These are phyloP conservation scores for Echiichthys vipera DNA, from an alignment of 2,797 vertebrate genomes.

Conservation along the genomic window DNA sequence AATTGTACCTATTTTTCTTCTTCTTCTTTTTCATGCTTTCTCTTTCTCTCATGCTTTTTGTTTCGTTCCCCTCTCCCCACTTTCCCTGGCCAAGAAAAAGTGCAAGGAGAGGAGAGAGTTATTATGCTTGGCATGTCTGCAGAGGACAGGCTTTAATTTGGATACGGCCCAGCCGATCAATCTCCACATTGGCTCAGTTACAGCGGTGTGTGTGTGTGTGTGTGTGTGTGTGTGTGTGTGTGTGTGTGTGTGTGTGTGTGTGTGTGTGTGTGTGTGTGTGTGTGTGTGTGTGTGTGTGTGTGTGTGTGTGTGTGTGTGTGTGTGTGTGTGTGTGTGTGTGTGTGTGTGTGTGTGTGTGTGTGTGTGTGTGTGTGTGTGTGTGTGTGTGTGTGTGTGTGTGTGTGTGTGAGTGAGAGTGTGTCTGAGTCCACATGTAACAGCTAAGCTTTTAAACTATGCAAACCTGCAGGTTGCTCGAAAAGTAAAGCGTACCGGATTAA, in stretches of 20 bases:
- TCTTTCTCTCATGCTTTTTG: conserved; percentile 11
- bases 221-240: conserved; percentile 35
- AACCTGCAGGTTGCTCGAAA: conserved; percentile 57
- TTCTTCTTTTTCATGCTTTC: conserved; percentile 25
- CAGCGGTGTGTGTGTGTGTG: conserved; percentile 31
- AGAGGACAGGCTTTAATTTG: conserved; percentile 79
- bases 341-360: too few relatives aligned
- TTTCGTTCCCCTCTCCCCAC: conserved; percentile 3
- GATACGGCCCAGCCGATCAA: conserved; percentile 80
- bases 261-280: too few relatives aligned
- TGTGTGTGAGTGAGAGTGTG: background rate
- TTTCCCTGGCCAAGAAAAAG: conserved; percentile 47
- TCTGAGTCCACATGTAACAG: conserved; percentile 37
- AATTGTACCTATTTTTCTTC: conserved; percentile 38
- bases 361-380: too few relatives aligned
- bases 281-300: too few relatives aligned
- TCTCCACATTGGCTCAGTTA: conserved; percentile 75
- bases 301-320: too few relatives aligned
- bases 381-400: too few relatives aligned
- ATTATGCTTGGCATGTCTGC: conserved; percentile 79
- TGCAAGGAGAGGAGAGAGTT: conserved; percentile 70
- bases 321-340: too few relatives aligned
- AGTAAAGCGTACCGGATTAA: conserved; percentile 60
- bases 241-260: conserved; percentile 15
- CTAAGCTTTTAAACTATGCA: conserved; percentile 69